phyloP scores from a whole-genome alignment of 1,140 invertebrate species.

The Plectrocnemia conspersa region DNA sequence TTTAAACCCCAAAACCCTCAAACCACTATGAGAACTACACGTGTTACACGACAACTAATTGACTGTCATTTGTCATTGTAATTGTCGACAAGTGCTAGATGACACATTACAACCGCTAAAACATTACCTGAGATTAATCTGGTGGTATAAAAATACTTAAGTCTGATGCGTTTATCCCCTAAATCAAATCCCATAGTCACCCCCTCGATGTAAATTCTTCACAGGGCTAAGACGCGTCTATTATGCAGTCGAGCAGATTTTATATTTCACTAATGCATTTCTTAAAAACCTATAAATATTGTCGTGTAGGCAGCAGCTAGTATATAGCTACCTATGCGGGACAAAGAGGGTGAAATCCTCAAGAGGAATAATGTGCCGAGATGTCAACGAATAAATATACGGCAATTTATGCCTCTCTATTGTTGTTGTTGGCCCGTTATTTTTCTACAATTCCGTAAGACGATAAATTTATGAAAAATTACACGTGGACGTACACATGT shows the following conservation, averaged over 20 bases:
- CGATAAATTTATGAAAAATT: not conserved
- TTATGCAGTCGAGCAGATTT: slow-evolving; percentile 34
- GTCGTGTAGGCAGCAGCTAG: too few species aligned
- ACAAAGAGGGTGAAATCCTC: too few species aligned
- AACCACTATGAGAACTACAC: slow-evolving; percentile 1
- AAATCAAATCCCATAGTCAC: slow-evolving; percentile 10
- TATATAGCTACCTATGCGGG: too few species aligned
- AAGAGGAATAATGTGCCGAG: too few species aligned
- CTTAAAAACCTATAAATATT: slow-evolving; percentile 38
- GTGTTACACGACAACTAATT: slow-evolving; percentile 20
- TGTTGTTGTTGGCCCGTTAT: slow-evolving; percentile 7
- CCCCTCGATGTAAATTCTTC: slow-evolving; percentile 16
- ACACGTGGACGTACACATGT: not conserved
- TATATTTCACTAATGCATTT: slow-evolving; percentile 37
- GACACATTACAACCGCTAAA: not conserved
- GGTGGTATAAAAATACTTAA: not conserved
- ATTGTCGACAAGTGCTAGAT: slow-evolving; percentile 11
- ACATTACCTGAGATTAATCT: not conserved
- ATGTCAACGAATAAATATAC: slow-evolving; percentile 23
- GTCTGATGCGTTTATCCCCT: not conserved
- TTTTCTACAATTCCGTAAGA: too few species aligned
- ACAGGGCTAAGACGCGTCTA: slow-evolving; percentile 13
- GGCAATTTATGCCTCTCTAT: slow-evolving; percentile 19
- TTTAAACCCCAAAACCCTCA: not conserved
- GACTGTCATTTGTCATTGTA: slow-evolving; percentile 24